A percentile compares a stretch with the other conserved stretches of the same genome.
phyloP scores from a whole-genome alignment of 2,113 vertebrate genomes.

The Pelmatolapia mariae region DNA sequence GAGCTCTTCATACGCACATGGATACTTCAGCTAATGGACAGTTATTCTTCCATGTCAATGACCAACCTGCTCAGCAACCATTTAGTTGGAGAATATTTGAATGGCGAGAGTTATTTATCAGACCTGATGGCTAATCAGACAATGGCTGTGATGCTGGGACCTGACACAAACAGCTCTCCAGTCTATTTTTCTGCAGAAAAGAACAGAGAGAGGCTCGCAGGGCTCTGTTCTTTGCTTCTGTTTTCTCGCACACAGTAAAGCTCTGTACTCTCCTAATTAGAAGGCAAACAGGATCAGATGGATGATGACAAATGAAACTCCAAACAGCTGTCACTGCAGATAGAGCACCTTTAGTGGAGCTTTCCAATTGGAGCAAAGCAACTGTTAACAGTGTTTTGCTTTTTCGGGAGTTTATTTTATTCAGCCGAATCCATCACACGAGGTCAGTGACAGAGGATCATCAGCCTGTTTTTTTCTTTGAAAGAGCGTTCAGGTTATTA shows the following conservation, averaged over 20 bases:
- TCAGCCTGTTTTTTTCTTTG: neutral
- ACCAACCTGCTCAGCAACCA: slow-evolving; percentile 21
- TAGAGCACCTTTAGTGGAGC: slow-evolving; percentile 15
- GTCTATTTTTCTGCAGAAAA: slow-evolving; percentile 3
- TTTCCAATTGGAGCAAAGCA: neutral
- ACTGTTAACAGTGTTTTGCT: neutral
- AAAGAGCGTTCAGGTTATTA: neutral
- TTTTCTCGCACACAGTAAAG: neutral
- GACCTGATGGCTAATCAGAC: slow-evolving; percentile 7
- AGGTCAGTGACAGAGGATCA: neutral
- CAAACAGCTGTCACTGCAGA: neutral
- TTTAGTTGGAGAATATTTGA: slow-evolving; percentile 32
- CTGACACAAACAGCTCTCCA: slow-evolving; percentile 7
- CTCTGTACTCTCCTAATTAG: slow-evolving; percentile 43
- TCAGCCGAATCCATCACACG: neutral
- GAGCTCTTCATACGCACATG: neutral
- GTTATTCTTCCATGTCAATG: slow-evolving; percentile 4
- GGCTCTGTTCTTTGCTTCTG: neutral
- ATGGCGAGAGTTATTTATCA: slow-evolving; percentile 32
- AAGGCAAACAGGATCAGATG: slow-evolving; percentile 22
- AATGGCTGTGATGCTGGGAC: slow-evolving; percentile 15
- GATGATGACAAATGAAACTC: slow-evolving; percentile 42
- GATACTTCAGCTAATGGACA: slow-evolving; percentile 8
- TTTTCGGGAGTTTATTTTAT: neutral
- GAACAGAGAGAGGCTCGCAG: neutral